These are phyloP conservation scores for Riparia riparia DNA, from an alignment of 2,113 vertebrate genomes.

Conservation along the genomic window DNA sequence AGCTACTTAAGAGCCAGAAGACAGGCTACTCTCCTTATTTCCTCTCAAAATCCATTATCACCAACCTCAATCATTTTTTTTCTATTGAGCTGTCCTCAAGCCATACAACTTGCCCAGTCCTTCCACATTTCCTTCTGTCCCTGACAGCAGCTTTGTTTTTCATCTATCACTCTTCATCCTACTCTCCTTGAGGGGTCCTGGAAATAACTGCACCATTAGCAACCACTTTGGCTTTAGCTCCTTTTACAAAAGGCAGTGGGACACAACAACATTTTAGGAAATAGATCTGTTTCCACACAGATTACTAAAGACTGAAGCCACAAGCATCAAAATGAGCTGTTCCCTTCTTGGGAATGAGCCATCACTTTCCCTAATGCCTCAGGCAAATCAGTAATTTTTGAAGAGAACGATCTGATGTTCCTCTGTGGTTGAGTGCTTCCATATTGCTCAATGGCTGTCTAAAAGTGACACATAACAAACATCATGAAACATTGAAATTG, in stretches of 20 bases:
- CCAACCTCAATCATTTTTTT: neutral
- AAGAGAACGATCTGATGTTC: neutral
- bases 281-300: neutral
- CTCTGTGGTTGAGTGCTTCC: neutral
- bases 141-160: neutral
- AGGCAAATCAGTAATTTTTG: neutral
- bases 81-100: neutral
- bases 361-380: neutral
- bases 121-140: neutral
- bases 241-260: neutral
- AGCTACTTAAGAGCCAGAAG: neutral
- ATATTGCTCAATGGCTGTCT: neutral
- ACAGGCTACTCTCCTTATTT: neutral
- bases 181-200: neutral
- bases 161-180: neutral
- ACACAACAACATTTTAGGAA: neutral
- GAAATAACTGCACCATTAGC: neutral
- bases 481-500: neutral
- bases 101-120: neutral
- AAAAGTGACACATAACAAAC: neutral
- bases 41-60: neutral
- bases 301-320: neutral
- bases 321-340: neutral
- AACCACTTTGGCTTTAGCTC: neutral
- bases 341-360: neutral